Base-by-base conservation (phyloP, 2,113 vertebrate genomes). In the Chitala chitala region DNA sequence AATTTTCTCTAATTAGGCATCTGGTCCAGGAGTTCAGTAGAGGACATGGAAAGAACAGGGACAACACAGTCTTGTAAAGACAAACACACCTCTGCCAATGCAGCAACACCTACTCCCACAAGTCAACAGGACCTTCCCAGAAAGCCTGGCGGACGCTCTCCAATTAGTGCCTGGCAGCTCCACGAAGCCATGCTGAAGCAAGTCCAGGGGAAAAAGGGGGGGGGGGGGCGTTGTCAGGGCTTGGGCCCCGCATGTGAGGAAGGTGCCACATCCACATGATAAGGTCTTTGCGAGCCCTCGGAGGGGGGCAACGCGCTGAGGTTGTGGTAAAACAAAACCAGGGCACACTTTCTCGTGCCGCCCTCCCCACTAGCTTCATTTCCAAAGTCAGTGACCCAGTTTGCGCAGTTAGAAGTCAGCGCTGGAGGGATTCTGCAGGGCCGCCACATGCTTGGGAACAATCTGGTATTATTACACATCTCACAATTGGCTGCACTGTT, bases 141-240 rank as follows among this genome's bases (percentile, higher is more conserved):
- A 46, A 7, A 8, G 54, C 15, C n/a, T 22, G 71, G 24, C 65
- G 72, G 73, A 75, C 68, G 78, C 46, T 77, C 46, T 80, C 75
- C 75, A 85, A 86, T 81, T 81, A 86, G 80, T 76, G 82, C 81
- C 83, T 70, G 13, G 80, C 81, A 58, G 22, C 79, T 79, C 81
- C 0, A 77, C 80, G 85, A 82, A 81, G 84, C 74, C 83, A 81
- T 78, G 76, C 84, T n/a, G n/a, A n/a, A n/a, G n/a, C n/a, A n/a
- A n/a, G n/a, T n/a, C n/a, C n/a, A n/a, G n/a, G n/a, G n/a, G n/a
- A n/a, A n/a, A n/a, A n/a, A n/a, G n/a, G n/a, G n/a, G n/a, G n/a
- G n/a, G n/a, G n/a, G n/a, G n/a, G n/a, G n/a, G n/a, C n/a, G n/a
- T n/a, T n/a, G n/a, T n/a, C n/a, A n/a, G n/a, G n/a, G n/a, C n/a